phyloP scores from a whole-genome alignment of 2,113 vertebrate genomes.

The Halcyon malimbica region DNA sequence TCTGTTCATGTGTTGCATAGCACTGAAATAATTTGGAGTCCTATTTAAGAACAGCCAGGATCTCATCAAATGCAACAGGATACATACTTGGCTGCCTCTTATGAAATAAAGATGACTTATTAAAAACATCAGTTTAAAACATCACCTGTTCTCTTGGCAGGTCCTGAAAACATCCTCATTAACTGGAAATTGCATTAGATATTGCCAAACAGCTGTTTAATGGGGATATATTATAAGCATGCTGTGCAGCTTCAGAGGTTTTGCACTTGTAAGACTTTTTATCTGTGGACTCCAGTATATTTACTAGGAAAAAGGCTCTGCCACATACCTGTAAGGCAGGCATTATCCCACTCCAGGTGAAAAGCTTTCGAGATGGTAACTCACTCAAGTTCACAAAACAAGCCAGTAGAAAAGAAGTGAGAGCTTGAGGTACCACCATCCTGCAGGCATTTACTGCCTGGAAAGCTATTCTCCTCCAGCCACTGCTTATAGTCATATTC shows the following conservation, averaged over 20 bases:
- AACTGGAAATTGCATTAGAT: constrained; percentile 14
- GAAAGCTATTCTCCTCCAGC: background rate
- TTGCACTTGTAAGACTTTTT: constrained; percentile 49
- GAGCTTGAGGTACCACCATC: background rate
- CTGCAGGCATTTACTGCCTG: background rate
- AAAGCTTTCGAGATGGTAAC: constrained; percentile 9
- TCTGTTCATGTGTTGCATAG: too few relatives aligned
- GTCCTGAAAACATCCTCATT: constrained; percentile 1
- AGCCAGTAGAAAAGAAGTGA: background rate
- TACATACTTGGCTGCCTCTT: background rate
- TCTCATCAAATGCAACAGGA: background rate
- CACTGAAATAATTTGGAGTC: background rate
- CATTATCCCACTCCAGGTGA: background rate
- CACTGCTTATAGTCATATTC: background rate
- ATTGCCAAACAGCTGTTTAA: constrained; percentile 59
- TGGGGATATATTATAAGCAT: background rate
- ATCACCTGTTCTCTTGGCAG: constrained; percentile 5
- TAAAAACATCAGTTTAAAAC: constrained; percentile 11
- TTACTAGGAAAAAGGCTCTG: background rate
- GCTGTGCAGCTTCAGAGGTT: constrained; percentile 25
- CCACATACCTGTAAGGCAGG: constrained; percentile 18
- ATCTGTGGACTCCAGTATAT: constrained; percentile 16
- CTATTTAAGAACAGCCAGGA: background rate
- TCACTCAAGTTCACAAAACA: background rate
- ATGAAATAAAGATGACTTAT: background rate